These are phyloP conservation scores for Apeira syringaria DNA, from an alignment of 2,888 invertebrate genomes.

Conservation along the genomic window DNA sequence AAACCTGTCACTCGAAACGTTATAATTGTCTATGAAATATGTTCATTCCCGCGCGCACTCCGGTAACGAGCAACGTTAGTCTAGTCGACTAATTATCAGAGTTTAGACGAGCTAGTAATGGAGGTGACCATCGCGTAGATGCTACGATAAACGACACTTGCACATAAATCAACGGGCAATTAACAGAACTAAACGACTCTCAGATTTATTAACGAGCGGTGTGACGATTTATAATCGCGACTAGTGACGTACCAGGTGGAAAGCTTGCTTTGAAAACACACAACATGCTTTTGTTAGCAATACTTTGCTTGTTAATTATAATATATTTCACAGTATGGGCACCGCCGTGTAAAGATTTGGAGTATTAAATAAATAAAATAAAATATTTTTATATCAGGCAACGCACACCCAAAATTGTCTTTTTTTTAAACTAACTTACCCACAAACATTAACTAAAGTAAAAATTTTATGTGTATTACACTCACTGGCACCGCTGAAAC, in stretches of 20 bases:
- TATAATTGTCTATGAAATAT: slow-evolving; percentile 9
- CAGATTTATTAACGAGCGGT: slow-evolving; percentile 30
- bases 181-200: slow-evolving; percentile 31
- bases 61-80: not conserved
- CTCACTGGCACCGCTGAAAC: too few species aligned
- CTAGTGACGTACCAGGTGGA: slow-evolving; percentile 14
- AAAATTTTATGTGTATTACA: too few species aligned
- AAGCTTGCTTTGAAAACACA: slow-evolving; percentile 6
- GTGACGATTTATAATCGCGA: slow-evolving; percentile 24
- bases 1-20: slow-evolving; percentile 8
- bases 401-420: too few species aligned
- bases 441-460: too few species aligned
- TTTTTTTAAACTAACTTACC: too few species aligned
- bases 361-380: too few species aligned
- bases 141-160: slow-evolving; percentile 27
- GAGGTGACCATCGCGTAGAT: slow-evolving; percentile 27
- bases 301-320: not conserved
- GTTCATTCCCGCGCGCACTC: slow-evolving; percentile 5
- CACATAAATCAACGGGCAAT: slow-evolving; percentile 35
- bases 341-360: too few species aligned
- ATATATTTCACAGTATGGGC: too few species aligned
- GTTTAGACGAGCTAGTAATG: slow-evolving; percentile 21
- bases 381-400: too few species aligned
- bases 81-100: slow-evolving; percentile 10
- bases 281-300: slow-evolving; percentile 2